Evolutionary conservation across 2,113 vertebrate genomes (phyloP).

Genomic region (Chitala chitala): DNA sequence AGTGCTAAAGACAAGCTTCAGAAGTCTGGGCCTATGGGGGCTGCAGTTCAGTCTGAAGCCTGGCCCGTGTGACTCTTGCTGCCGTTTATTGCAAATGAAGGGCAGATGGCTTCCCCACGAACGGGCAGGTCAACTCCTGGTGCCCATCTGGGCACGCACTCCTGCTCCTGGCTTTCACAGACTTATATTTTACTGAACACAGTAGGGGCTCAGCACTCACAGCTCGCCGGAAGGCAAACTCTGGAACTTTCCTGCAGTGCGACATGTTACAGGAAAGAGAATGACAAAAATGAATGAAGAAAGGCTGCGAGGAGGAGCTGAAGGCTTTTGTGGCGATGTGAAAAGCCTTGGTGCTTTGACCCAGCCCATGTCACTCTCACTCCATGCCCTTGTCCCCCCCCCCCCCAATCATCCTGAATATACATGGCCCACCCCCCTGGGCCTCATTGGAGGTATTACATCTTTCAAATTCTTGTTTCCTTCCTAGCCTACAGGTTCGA

Average conservation of each 20-base stretch:
- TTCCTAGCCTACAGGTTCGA: neutral
- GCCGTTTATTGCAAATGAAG: neutral
- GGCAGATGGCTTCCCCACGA: neutral
- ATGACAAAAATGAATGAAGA: neutral
- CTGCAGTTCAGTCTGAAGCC: neutral
- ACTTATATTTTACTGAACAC: neutral
- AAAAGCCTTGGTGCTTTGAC: neutral
- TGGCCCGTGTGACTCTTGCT: neutral
- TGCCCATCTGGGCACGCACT: neutral
- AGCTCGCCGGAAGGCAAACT: neutral
- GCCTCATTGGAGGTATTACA: neutral
- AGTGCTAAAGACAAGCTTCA: no score
- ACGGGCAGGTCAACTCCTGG: neutral
- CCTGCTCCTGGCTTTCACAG: constrained; percentile 6
- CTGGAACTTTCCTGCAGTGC: neutral
- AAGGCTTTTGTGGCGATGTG: neutral
- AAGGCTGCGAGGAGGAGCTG: neutral
- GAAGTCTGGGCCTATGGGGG: neutral
- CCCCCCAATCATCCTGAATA: neutral
- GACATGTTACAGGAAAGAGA: neutral
- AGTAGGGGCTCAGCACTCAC: neutral
- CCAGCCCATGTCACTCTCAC: neutral
- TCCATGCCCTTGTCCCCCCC: no score
- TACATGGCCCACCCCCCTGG: neutral
- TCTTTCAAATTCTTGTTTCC: neutral